Conservation (phyloP, 2,797 vertebrate genomes). For the Chiloscyllium punctatum region DNA sequence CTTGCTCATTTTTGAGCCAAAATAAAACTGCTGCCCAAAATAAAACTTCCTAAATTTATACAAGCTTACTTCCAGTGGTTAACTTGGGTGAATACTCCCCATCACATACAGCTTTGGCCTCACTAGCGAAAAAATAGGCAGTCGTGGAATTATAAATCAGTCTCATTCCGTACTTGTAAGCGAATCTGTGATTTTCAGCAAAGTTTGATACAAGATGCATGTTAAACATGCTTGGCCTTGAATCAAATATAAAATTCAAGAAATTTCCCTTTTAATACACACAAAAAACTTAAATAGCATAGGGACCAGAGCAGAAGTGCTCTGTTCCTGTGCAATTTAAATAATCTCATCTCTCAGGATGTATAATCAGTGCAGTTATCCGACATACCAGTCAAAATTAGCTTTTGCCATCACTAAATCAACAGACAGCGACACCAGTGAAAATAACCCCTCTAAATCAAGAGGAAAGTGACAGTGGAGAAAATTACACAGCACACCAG, state of each 20-base stretch:
- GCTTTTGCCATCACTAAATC: constrained; percentile 31
- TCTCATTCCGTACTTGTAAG: neutral
- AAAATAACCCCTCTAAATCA: constrained; percentile 36
- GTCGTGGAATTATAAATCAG: neutral
- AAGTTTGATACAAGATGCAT: neutral
- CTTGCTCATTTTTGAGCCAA: neutral
- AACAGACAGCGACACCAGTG: constrained; percentile 31
- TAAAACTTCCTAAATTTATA: no score
- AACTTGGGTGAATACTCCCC: neutral
- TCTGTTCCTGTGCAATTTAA: constrained; percentile 16
- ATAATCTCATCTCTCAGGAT: constrained; percentile 28
- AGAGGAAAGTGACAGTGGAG: constrained; percentile 37
- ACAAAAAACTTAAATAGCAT: neutral
- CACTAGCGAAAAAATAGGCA: neutral
- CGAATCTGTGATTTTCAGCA: neutral
- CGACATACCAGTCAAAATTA: constrained; percentile 31
- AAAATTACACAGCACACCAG: constrained; percentile 35
- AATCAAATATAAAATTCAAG: neutral
- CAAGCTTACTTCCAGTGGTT: no score
- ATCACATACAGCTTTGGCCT: neutral
- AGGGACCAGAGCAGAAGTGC: neutral
- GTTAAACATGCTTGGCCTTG: neutral
- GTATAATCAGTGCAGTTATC: constrained; percentile 28
- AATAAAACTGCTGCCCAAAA: neutral
- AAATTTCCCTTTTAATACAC: neutral